These are phyloP conservation scores for Hipposideros larvatus DNA, from an alignment of 2,797 vertebrate genomes.

Conservation along the genomic window DNA sequence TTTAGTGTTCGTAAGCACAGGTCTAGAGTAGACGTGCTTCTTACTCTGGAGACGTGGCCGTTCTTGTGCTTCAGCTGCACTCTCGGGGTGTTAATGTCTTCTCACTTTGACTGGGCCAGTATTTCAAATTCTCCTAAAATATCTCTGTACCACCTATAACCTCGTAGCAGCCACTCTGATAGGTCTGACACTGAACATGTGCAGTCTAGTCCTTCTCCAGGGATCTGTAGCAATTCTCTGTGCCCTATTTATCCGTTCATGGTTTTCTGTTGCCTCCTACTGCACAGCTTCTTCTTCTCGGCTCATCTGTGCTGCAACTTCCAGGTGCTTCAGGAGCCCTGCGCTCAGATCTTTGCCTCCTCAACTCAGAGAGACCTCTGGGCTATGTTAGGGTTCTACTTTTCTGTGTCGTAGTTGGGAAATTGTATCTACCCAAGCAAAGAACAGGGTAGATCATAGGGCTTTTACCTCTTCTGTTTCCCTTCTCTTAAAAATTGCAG, in stretches of 20 bases:
- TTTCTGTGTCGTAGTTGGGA: neutral
- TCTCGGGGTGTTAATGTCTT: neutral
- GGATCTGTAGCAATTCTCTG: neutral
- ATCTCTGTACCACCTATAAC: neutral
- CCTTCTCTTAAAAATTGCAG: neutral
- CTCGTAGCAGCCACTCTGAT: neutral
- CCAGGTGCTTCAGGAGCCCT: neutral
- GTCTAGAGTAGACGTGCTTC: neutral
- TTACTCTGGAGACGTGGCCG: neutral
- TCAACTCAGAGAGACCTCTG: neutral
- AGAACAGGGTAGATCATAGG: neutral
- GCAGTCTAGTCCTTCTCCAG: neutral
- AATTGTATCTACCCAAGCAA: neutral
- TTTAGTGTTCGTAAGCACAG: neutral
- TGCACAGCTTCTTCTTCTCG: neutral
- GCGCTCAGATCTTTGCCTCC: neutral
- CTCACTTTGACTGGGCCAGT: neutral
- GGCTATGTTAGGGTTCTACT: neutral
- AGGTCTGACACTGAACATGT: neutral
- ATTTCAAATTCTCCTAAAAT: neutral
- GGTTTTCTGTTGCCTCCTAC: neutral
- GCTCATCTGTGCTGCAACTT: neutral
- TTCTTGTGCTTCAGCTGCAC: neutral
- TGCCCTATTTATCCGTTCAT: fast-evolving
- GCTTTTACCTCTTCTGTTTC: neutral